These are phyloP conservation scores for Colletes latitarsis DNA, from an alignment of 1,140 invertebrate species.

Conservation along the genomic window DNA sequence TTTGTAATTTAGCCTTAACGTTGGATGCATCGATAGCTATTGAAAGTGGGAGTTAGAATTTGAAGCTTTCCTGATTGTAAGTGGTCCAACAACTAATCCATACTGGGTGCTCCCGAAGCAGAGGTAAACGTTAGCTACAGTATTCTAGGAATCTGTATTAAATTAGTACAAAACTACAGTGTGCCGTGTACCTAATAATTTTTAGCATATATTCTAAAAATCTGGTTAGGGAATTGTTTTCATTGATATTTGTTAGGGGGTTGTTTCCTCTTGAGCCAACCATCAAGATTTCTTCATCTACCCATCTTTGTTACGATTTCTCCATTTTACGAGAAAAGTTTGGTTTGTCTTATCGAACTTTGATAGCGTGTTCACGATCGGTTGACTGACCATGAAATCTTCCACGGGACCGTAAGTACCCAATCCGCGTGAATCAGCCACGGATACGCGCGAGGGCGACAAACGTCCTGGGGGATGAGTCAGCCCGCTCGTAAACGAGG, in stretches of 20 bases:
- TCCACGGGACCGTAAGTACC: slow-evolving; percentile 28
- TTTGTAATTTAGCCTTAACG: not conserved
- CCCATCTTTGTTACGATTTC: too few relatives aligned
- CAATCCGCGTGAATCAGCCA: slow-evolving; percentile 47
- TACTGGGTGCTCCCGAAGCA: not conserved
- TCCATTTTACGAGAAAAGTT: too few relatives aligned
- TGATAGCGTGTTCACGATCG: slow-evolving; percentile 24
- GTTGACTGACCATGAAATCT: slow-evolving; percentile 34
- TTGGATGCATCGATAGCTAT: not conserved
- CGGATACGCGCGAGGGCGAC: not conserved
- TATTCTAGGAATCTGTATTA: too few relatives aligned
- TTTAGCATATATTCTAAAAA: too few relatives aligned
- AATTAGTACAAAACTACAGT: too few relatives aligned
- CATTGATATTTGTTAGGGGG: too few relatives aligned
- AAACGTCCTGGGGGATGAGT: not conserved
- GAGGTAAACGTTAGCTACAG: too few relatives aligned
- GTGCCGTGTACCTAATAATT: too few relatives aligned
- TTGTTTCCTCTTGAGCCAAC: too few relatives aligned
- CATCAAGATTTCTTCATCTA: too few relatives aligned
- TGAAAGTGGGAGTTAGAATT: not conserved
- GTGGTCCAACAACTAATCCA: too few relatives aligned
- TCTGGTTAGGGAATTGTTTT: too few relatives aligned
- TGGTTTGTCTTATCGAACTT: slow-evolving; percentile 34
- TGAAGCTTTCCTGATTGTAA: not conserved
- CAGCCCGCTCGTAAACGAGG: slow-evolving; percentile 45